These are phyloP conservation scores for Syngnathus rostellatus DNA, from an alignment of 2,797 vertebrate genomes.

Conservation along the genomic window DNA sequence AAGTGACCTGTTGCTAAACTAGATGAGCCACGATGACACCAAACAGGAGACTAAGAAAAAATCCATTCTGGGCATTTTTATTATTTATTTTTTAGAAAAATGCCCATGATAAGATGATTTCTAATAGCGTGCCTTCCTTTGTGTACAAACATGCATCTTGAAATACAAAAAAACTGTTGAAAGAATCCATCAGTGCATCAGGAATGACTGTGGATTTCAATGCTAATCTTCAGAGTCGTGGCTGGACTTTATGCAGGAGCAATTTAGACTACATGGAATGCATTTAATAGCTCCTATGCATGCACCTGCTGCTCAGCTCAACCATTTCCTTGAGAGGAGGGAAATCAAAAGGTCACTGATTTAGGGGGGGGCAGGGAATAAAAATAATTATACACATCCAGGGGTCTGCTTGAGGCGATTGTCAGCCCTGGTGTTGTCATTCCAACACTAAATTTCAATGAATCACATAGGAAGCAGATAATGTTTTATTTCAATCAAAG, in stretches of 20 bases:
- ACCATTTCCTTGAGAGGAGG: conserved; percentile 12
- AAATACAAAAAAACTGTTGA: neutral
- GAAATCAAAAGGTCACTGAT: conserved; percentile 4
- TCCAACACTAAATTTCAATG: neutral
- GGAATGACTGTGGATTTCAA: conserved; percentile 3
- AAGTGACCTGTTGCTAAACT: neutral
- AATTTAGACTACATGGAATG: conserved; percentile 3
- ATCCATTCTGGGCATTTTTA: neutral
- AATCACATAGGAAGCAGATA: neutral
- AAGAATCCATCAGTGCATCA: neutral
- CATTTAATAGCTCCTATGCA: conserved; percentile 8
- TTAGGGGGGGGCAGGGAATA: conserved; percentile 12
- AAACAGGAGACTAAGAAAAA: neutral
- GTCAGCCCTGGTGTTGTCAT: neutral
- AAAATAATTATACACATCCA: neutral
- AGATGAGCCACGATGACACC: neutral
- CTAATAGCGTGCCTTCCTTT: neutral
- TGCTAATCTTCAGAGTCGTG: neutral
- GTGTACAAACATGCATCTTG: too few species aligned
- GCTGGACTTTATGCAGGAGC: conserved; percentile 2
- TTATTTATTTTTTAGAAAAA: neutral
- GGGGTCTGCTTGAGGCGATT: neutral
- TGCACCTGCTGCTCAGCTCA: conserved; percentile 9
- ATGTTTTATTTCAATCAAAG: neutral
- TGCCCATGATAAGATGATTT: neutral